These are phyloP conservation scores for Pantherophis guttatus DNA, from an alignment of 2,113 vertebrate species.

Conservation along the genomic window DNA sequence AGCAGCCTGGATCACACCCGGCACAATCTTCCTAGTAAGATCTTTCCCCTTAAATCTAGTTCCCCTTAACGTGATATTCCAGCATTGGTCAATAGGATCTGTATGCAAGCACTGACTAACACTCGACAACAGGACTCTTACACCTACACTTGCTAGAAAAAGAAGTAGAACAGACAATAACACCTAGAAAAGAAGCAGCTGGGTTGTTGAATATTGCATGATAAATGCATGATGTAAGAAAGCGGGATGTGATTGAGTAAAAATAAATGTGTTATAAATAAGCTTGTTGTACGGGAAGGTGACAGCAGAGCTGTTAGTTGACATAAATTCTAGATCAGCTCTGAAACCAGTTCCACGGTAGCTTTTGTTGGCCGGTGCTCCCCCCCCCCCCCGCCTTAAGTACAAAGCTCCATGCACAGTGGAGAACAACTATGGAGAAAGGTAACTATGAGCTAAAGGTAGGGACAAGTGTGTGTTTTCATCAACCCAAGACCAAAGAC, in stretches of 20 bases:
- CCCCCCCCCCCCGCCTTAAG: not conserved
- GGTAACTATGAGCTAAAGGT: no score
- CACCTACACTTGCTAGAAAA: not conserved
- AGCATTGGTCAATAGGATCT: not conserved
- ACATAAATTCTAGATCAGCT: not conserved
- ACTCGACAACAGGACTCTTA: not conserved
- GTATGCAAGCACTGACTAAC: not conserved
- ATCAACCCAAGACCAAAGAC: no score
- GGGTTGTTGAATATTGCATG: not conserved
- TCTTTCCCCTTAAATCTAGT: not conserved
- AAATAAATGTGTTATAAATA: not conserved
- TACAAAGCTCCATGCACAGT: not conserved
- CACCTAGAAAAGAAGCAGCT: not conserved
- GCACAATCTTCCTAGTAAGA: not conserved
- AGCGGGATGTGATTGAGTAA: not conserved
- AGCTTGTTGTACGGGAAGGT: not conserved
- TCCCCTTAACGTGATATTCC: not conserved
- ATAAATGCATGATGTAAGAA: not conserved
- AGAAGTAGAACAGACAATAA: not conserved
- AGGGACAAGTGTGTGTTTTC: no score
- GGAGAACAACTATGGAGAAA: no score
- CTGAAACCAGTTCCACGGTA: not conserved
- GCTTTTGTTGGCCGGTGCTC: not conserved
- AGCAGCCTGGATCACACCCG: not conserved
- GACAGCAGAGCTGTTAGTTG: not conserved